A percentile compares a stretch with the other conserved stretches of the same genome.
phyloP scores from a whole-genome alignment of 1,140 invertebrate species.

The Drosophila tropicalis region DNA sequence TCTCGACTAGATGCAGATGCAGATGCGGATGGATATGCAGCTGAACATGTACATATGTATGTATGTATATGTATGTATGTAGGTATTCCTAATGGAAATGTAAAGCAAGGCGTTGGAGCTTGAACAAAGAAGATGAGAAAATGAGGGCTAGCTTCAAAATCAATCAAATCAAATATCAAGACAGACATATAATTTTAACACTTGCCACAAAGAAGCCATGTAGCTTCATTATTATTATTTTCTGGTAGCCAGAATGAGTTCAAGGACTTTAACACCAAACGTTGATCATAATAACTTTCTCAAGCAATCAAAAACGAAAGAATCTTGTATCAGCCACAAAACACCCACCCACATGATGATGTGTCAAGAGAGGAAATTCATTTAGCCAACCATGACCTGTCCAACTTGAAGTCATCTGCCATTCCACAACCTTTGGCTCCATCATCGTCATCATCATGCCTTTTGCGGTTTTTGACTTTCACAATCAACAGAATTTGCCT shows the following conservation, averaged over 20 bases:
- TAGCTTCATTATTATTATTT: not conserved
- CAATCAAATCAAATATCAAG: constrained; percentile 53
- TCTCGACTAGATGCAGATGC: constrained; percentile 25
- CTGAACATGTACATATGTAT: too few relatives aligned
- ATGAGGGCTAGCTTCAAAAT: constrained; percentile 36
- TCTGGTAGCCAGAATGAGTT: constrained; percentile 11
- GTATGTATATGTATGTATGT: too few relatives aligned
- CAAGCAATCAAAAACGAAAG: not conserved
- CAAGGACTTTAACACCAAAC: not conserved
- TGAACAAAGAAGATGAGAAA: constrained; percentile 12
- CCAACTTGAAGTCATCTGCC: constrained; percentile 6
- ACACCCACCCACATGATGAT: not conserved
- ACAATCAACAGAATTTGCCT: constrained; percentile 53
- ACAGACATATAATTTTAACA: constrained; percentile 57
- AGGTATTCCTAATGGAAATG: constrained; percentile 51
- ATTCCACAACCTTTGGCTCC: not conserved
- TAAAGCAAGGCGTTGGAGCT: constrained; percentile 2
- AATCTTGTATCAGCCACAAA: not conserved
- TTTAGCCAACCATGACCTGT: constrained; percentile 30
- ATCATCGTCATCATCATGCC: not conserved
- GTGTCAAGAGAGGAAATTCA: constrained; percentile 19
- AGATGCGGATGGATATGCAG: constrained; percentile 11
- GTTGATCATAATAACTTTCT: not conserved
- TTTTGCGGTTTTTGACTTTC: constrained; percentile 45
- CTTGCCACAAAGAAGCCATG: constrained; percentile 18